Percentiles rank a stretch among this genome's conserved stretches.
These are phyloP conservation scores for Sardina pilchardus DNA, from an alignment of 2,113 vertebrate genomes.

Conservation along the genomic window DNA sequence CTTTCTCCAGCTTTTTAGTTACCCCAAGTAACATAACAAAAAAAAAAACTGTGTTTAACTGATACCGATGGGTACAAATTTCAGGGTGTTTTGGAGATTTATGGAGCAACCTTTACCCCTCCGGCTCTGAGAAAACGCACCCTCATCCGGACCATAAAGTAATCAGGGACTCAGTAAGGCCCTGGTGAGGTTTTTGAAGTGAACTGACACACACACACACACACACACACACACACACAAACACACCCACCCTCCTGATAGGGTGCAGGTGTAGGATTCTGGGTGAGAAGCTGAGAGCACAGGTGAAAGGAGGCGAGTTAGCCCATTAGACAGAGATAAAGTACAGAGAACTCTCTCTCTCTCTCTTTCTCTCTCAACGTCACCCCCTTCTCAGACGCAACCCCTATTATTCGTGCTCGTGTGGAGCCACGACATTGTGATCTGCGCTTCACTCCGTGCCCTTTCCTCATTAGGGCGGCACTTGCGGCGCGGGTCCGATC, in stretches of 20 bases:
- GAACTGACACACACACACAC: conserved; percentile 31
- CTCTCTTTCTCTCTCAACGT: neutral
- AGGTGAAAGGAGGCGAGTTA: neutral
- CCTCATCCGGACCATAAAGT: conserved; percentile 49
- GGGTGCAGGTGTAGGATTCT: neutral
- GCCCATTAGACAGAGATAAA: neutral
- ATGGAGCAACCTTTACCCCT: conserved; percentile 59
- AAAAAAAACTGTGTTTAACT: conserved; percentile 8
- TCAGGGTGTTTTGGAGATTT: conserved; percentile 59
- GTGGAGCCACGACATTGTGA: neutral
- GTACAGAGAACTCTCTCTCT: neutral
- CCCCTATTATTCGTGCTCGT: neutral
- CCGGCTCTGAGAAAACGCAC: conserved; percentile 37
- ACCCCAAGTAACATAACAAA: conserved; percentile 47
- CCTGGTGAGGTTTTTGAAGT: neutral
- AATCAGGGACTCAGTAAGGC: conserved; percentile 30
- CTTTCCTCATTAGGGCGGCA: conserved; percentile 55
- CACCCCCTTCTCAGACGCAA: neutral
- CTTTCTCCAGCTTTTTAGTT: conserved; percentile 29
- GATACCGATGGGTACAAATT: conserved; percentile 50
- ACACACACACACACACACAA: neutral
- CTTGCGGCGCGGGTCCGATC: conserved; percentile 45
- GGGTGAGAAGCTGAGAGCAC: neutral
- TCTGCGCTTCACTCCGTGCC: neutral
- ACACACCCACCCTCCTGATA: conserved; percentile 19